phyloP scores from a whole-genome alignment of 2,888 invertebrate genomes.

The Oscheius sp. region DNA sequence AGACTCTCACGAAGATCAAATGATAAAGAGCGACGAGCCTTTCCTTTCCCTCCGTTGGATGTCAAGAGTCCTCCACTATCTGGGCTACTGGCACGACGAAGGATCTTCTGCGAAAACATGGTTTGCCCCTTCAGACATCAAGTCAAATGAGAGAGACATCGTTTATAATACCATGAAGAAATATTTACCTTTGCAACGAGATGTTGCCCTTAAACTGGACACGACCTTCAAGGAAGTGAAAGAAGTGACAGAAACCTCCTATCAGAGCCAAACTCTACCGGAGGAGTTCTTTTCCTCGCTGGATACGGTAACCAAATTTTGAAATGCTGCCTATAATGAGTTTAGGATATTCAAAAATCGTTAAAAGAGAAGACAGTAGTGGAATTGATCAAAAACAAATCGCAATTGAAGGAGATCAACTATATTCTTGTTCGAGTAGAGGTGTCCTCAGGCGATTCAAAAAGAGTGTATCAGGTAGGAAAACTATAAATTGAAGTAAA shows the following conservation, averaged over 20 bases:
- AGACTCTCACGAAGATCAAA: neutral
- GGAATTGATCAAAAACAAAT: neutral
- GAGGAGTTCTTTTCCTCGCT: neutral
- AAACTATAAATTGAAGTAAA: neutral
- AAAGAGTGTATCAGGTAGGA: neutral
- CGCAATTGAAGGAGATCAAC: too few relatives aligned
- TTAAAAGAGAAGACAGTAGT: constrained; percentile 1
- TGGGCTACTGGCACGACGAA: neutral
- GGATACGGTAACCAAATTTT: neutral
- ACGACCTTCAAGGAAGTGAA: neutral
- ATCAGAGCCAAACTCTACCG: neutral
- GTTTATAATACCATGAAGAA: neutral
- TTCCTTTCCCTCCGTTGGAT: constrained; percentile 10
- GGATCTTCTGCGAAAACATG: neutral
- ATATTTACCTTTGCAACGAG: neutral
- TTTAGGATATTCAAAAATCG: neutral
- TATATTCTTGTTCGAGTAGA: constrained; percentile 5
- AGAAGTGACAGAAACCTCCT: constrained; percentile 2
- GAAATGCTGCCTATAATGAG: neutral
- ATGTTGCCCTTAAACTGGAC: constrained; percentile 10
- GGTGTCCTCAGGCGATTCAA: neutral
- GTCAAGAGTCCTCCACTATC: neutral
- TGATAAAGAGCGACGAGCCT: neutral
- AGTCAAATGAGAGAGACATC: neutral
- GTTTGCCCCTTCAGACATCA: neutral